These are phyloP conservation scores for Menidia beryllina DNA, from an alignment of 2,113 vertebrate species.

Conservation along the genomic window DNA sequence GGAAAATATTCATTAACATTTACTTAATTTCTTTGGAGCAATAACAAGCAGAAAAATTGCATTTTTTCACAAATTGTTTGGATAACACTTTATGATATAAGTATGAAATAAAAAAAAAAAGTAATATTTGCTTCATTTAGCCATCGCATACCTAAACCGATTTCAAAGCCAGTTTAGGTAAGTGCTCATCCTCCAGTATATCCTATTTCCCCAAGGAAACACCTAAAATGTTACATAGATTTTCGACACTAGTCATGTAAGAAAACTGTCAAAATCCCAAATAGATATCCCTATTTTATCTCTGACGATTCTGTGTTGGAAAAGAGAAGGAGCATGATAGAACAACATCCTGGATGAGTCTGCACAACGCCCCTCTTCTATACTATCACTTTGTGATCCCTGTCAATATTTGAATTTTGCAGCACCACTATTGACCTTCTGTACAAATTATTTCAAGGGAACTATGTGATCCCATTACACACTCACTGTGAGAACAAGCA, in stretches of 20 bases:
- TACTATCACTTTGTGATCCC: background rate
- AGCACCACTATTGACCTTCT: background rate
- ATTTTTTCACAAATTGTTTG: no score
- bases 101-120: no score
- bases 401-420: background rate
- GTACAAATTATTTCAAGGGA: background rate
- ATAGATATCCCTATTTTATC: background rate
- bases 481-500: background rate
- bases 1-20: no score
- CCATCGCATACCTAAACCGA: no score
- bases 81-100: no score
- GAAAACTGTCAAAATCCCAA: background rate
- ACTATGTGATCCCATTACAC: background rate
- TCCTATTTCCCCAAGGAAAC: background rate
- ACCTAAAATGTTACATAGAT: background rate
- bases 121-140: no score
- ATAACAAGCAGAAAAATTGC: no score
- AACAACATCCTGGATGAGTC: constrained; percentile 4
- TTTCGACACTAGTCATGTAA: rapidly evolving
- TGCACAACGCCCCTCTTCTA: background rate
- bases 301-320: background rate
- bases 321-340: background rate
- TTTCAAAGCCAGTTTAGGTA: no score
- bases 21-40: no score
- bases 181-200: no score